Conservation (phyloP, 1,140 invertebrate species). For the Leptopilina boulardi region DNA sequence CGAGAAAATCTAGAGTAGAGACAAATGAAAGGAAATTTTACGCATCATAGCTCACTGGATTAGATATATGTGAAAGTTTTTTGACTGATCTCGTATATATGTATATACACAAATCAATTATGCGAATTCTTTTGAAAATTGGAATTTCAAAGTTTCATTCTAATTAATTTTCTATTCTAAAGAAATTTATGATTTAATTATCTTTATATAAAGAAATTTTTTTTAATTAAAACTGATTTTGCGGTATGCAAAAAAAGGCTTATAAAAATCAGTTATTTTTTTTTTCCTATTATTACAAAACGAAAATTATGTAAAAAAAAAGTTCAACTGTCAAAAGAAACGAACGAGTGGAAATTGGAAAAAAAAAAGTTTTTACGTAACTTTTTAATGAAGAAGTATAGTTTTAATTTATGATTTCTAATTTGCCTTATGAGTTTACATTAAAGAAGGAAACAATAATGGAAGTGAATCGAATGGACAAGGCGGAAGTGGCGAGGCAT, state of each 20-base stretch:
- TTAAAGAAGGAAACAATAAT: slow-evolving; percentile 6
- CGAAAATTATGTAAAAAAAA: no score
- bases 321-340: no score
- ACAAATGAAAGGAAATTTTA: slow-evolving; percentile 30
- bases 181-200: background rate
- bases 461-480: slow-evolving; percentile 19
- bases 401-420: background rate
- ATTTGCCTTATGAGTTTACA: background rate
- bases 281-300: no score
- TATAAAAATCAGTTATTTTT: no score
- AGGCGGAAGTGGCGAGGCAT: slow-evolving; percentile 21
- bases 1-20: background rate
- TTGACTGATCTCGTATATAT: no score
- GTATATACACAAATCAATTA: background rate
- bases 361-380: background rate
- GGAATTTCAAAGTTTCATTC: slow-evolving; percentile 5
- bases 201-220: background rate
- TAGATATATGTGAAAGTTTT: background rate
- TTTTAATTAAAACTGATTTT: no score
- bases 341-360: no score
- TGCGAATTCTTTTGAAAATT: background rate
- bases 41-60: background rate
- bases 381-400: background rate
- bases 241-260: no score
- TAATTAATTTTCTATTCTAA: background rate